phyloP scores from a whole-genome alignment of 2,113 vertebrate species.

The Pachyramphus minor region DNA sequence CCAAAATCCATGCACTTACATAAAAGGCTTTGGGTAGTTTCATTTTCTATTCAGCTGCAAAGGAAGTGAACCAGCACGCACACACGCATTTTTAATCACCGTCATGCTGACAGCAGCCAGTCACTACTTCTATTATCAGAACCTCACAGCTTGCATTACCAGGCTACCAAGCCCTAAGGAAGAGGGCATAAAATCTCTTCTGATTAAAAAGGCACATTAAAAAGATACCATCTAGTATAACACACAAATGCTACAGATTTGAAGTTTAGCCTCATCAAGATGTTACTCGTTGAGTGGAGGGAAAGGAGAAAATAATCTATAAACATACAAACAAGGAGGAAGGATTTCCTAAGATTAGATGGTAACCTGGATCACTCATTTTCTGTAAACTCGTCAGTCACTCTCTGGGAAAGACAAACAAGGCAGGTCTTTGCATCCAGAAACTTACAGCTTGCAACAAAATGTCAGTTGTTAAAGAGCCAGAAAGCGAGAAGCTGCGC shows the following conservation, averaged over 20 bases:
- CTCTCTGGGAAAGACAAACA: background rate
- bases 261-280: background rate
- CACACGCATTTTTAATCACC: conserved; percentile 12
- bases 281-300: background rate
- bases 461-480: background rate
- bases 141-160: background rate
- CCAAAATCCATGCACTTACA: background rate
- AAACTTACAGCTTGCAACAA: background rate
- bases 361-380: background rate
- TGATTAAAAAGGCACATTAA: background rate
- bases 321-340: background rate
- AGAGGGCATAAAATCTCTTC: background rate
- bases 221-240: background rate
- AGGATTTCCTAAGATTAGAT: conserved; percentile 7
- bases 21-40: conserved; percentile 41
- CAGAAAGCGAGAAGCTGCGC: background rate
- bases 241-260: background rate
- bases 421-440: background rate
- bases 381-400: background rate
- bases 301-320: background rate
- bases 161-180: background rate
- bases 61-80: background rate
- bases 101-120: conserved; percentile 20
- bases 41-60: conserved; percentile 10
- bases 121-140: conserved; percentile 8